Percentiles rank a stretch among this genome's conserved stretches.
These are phyloP conservation scores for Drosophila affinis DNA, from an alignment of 2,888 invertebrate genomes.

Conservation along the genomic window DNA sequence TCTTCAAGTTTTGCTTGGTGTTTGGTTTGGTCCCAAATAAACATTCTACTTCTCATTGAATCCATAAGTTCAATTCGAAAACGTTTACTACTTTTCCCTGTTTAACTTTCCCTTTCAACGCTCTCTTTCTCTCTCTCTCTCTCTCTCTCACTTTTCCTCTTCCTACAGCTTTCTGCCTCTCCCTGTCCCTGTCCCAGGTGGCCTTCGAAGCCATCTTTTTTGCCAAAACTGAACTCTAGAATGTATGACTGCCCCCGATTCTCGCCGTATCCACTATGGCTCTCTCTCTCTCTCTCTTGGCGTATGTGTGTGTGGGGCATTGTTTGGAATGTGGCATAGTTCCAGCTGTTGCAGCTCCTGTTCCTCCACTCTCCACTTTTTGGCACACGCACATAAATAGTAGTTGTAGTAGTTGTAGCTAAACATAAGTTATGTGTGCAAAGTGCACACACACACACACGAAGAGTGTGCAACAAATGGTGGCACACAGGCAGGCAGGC, in stretches of 20 bases:
- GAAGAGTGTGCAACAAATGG: constrained; percentile 13
- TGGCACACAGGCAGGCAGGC: constrained; percentile 3
- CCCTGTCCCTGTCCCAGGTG: not conserved
- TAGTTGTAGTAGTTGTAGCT: constrained; percentile 57
- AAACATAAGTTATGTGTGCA: constrained; percentile 70
- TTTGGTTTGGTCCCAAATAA: no score
- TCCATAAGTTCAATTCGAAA: no score
- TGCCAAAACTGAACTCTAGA: constrained; percentile 15
- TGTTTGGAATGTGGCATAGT: constrained; percentile 51
- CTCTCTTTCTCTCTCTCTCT: no score
- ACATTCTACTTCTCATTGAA: no score
- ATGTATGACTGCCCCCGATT: no score
- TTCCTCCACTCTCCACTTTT: not conserved
- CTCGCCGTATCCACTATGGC: not conserved
- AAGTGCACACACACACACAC: constrained; percentile 39
- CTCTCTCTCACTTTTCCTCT: no score
- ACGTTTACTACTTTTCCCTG: no score
- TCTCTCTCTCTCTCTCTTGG: not conserved
- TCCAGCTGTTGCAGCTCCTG: constrained; percentile 32
- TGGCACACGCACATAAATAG: constrained; percentile 65
- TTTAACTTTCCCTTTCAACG: no score
- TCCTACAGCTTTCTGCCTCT: not conserved
- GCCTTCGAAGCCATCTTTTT: not conserved
- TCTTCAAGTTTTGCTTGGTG: no score
- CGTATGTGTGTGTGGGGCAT: constrained; percentile 21